Evolutionary conservation across 2,888 invertebrate species (phyloP), one percentile per base, ranked within the genome.

Genomic region (Apeira syringaria): DNA sequence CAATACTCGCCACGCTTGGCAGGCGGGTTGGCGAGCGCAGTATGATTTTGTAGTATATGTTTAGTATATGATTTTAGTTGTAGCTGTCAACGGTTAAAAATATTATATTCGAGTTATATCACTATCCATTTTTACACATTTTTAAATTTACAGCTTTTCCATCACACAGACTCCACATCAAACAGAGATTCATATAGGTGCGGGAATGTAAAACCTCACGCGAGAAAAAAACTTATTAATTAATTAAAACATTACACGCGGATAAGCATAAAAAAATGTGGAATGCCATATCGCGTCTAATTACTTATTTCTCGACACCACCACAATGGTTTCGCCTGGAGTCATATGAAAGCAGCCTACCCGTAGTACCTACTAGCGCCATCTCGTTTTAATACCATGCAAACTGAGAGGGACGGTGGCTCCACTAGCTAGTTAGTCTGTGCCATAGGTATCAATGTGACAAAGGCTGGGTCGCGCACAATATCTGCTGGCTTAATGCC

Each of bases 251-350:
- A 53, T 50, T 46, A 49, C 47, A 34, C 26, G 13, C 18, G 22
- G 15, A 37, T 24, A 24, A 8, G 58, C 57, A 58, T 61, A 59
- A 59, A 64, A 68, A 57, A 56, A 63, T 53, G 53, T 54, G 57
- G 46, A 60, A 56, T 50, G 45, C 40, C 29, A 70, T 64, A 66
- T 76, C 73, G 71, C 79, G 77, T 82, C 87, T 86, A 86, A 86
- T 86, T 86, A 86, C 85, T 86, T 83, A 86, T 80, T 72, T 63
- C 73, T 58, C 71, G 65, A 71, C 75, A 72, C 74, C 68, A 54
- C 50, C 13, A 80, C 78, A 86, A 84, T 72, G 53, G 49, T 51
- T 62, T 52, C 70, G 81, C 75, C 83, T 74, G 75, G 66, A 74
- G 72, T 66, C 69, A 77, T 71, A 64, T 73, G 68, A 67, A 71